Evolutionary conservation across 2,113 vertebrate species (phyloP).

Genomic region (Sporophila hypoxantha): DNA sequence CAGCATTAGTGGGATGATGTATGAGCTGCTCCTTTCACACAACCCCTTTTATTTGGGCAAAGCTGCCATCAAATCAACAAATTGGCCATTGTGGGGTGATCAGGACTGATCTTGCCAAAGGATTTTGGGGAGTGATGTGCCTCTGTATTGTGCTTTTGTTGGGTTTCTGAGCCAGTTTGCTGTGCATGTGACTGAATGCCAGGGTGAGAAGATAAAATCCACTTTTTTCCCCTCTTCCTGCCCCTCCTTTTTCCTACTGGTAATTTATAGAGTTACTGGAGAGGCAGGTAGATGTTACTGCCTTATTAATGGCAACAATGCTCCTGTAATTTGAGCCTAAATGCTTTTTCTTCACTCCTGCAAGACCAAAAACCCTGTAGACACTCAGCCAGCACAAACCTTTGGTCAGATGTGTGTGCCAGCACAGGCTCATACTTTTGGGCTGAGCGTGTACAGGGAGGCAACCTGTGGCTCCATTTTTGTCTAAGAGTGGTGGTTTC

Average conservation of each 20-base stretch:
- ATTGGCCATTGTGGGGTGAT: accelerated
- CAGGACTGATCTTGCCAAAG: neutral
- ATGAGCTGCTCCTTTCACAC: neutral
- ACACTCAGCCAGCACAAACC: neutral
- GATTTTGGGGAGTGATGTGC: neutral
- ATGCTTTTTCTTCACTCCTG: neutral
- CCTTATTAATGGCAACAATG: neutral
- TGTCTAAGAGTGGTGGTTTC: neutral
- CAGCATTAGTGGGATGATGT: neutral
- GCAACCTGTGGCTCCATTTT: neutral
- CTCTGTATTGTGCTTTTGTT: neutral
- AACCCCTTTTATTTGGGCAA: neutral
- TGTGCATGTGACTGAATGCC: neutral
- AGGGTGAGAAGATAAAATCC: neutral
- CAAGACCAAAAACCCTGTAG: neutral
- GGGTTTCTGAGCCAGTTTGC: neutral
- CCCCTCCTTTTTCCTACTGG: neutral
- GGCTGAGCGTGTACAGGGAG: neutral
- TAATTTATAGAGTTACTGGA: neutral
- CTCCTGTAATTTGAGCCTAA: neutral
- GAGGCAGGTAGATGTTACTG: neutral
- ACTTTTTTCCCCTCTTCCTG: neutral
- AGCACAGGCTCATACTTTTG: neutral
- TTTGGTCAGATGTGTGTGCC: neutral
- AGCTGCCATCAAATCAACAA: neutral